Evolutionary conservation across 1,140 invertebrate species (phyloP), one percentile per base, ranked within the genome.

Genomic region (Hetaerina americana): DNA sequence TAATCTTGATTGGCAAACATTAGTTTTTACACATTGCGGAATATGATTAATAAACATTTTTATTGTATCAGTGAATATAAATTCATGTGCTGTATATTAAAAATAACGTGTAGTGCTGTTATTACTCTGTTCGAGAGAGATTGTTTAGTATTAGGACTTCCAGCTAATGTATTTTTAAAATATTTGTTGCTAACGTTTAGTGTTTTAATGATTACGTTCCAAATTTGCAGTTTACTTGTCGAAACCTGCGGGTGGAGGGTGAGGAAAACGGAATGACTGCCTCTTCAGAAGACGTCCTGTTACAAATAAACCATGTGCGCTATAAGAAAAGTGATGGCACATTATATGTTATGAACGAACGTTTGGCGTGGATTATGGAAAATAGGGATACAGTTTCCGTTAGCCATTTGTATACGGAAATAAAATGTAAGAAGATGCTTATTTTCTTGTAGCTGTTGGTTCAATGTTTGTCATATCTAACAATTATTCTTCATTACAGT

Each of bases 271-370:
- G 15, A 57, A 57, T 57, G 40, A 57, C 40, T 57, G 90, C 89
- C 67, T 91, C 89, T 31, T 92, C 90, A 18, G 96, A 99, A 86
- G 95, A 98, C 83, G 94, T 98, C 49, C 82, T 97, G 73, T 85
- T 96, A 74, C 93, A 96, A 85, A 89, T 98, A 73, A 89, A 90
- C 72, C 87, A 96, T 83, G 96, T 98, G 26, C 88, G 93, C 72
- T 95, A 93, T 79, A 98, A 98, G 82, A 99, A 98, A 83, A 92
- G 93, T 73, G 95, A 98, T 85, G 96, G 96, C 6, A 94, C 91
- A 5, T 83, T 99, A 26, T 98, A 97, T 81, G 86, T 98, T 31
- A 98, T 98, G 94, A 93, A 93, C 74, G 92, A 96, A 82, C 85
- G 96, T 76, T 83, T 99, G 75, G 95, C 92, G 40, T 98, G 95